Conservation (phyloP, 1,140 invertebrate species). For the Holotrichia oblita region DNA sequence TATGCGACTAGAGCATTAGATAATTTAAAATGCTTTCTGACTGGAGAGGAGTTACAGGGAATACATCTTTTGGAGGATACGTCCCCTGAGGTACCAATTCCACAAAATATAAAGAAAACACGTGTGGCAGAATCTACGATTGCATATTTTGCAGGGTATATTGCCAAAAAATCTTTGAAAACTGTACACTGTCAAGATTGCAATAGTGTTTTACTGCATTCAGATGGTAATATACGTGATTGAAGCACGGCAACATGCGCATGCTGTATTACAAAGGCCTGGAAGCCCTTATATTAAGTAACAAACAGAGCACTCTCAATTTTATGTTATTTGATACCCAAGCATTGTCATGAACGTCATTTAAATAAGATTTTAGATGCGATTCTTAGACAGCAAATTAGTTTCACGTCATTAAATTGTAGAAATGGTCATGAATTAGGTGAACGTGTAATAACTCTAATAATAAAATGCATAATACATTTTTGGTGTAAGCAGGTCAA, state of each 20-base stretch:
- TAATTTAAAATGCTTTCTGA: constrained; percentile 40
- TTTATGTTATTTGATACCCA: too few relatives aligned
- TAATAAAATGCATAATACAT: too few relatives aligned
- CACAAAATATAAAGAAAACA: background rate
- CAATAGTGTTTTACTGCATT: constrained; percentile 1
- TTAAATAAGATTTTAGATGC: too few relatives aligned
- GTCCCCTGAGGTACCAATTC: background rate
- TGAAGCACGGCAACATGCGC: background rate
- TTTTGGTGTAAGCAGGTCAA: too few relatives aligned
- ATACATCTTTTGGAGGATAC: background rate
- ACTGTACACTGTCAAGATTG: background rate
- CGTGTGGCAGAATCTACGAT: background rate
- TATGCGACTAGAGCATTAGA: constrained; percentile 37
- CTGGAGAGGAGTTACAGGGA: background rate
- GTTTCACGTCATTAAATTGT: too few relatives aligned
- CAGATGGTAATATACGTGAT: background rate
- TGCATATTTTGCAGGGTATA: background rate
- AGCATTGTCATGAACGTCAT: too few relatives aligned
- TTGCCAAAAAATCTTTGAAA: background rate
- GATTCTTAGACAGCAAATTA: too few relatives aligned
- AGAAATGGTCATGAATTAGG: too few relatives aligned
- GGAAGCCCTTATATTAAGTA: too few relatives aligned
- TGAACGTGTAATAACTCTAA: too few relatives aligned
- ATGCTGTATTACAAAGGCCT: background rate
- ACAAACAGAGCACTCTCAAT: too few relatives aligned